A percentile compares a stretch with the other conserved stretches of the same genome.
Evolutionary conservation across 37 sponge, comb jelly and placozoan species (phyloP).

Genomic region (Theonella swinhoei): DNA sequence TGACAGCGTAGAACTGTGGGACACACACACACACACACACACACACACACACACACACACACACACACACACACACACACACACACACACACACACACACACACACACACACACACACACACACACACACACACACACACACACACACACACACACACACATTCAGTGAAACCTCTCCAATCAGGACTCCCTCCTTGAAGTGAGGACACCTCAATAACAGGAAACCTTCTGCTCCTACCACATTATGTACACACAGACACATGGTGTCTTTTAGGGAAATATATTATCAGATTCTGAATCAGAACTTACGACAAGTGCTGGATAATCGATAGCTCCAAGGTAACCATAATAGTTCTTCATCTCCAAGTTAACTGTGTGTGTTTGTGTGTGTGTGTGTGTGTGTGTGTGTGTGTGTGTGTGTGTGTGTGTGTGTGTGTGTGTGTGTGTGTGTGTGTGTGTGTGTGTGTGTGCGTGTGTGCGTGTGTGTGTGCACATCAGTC

Average conservation of each 20-base stretch:
- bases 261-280: no score
- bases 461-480: constrained; percentile 22
- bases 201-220: no score
- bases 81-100: constrained; percentile 44
- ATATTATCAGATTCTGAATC: background rate
- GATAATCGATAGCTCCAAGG: constrained; percentile 75
- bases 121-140: constrained; percentile 38
- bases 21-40: constrained; percentile 30
- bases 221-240: no score
- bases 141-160: constrained; percentile 24
- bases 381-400: constrained; percentile 29
- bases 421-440: constrained; percentile 39
- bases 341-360: constrained; percentile 72
- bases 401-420: constrained; percentile 43
- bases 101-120: constrained; percentile 24
- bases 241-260: no score
- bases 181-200: no score
- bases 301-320: constrained; percentile 59
- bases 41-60: constrained; percentile 46
- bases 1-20: constrained; percentile 67
- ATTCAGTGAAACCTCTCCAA: no score
- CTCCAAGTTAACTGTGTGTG: constrained; percentile 36
- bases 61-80: constrained; percentile 46
- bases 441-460: constrained; percentile 21
- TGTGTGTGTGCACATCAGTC: constrained; percentile 18